These are phyloP conservation scores for Labrus mixtus DNA, from an alignment of 2,113 vertebrate genomes.

Conservation along the genomic window DNA sequence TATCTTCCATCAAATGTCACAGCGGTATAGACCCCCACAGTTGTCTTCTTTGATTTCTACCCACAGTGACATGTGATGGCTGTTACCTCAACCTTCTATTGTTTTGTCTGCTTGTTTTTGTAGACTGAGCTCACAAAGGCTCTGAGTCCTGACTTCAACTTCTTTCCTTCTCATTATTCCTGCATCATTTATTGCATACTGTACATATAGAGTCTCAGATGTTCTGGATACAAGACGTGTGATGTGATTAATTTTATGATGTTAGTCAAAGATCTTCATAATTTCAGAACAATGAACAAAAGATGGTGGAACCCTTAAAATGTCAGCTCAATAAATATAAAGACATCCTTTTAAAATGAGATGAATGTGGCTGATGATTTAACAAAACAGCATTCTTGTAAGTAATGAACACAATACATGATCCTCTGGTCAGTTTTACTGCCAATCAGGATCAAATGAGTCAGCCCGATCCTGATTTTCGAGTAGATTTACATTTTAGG, in stretches of 20 bases:
- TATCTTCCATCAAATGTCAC: constrained; percentile 33
- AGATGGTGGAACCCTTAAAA: not conserved
- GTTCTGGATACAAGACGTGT: not conserved
- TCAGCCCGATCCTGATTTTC: not conserved
- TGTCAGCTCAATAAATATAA: not conserved
- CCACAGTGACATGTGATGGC: constrained; percentile 24
- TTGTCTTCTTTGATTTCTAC: constrained; percentile 22
- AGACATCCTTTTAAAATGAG: not conserved
- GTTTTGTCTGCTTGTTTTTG: not conserved
- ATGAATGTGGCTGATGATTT: not conserved
- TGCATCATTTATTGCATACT: no score
- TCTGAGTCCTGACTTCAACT: not conserved
- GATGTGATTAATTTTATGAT: not conserved
- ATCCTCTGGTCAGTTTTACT: not conserved
- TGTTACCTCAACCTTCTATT: constrained; percentile 28
- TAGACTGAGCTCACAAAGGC: not conserved
- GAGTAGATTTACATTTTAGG: not conserved
- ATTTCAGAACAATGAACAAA: not conserved
- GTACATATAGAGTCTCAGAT: not conserved
- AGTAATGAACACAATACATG: not conserved
- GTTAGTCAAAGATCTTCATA: not conserved
- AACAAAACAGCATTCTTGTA: not conserved
- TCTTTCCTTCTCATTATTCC: constrained; percentile 1
- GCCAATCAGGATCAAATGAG: not conserved
- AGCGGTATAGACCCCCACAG: constrained; percentile 8